These are phyloP conservation scores for Melangyna quadrimaculata DNA, from an alignment of 2,888 invertebrate species.

Conservation along the genomic window DNA sequence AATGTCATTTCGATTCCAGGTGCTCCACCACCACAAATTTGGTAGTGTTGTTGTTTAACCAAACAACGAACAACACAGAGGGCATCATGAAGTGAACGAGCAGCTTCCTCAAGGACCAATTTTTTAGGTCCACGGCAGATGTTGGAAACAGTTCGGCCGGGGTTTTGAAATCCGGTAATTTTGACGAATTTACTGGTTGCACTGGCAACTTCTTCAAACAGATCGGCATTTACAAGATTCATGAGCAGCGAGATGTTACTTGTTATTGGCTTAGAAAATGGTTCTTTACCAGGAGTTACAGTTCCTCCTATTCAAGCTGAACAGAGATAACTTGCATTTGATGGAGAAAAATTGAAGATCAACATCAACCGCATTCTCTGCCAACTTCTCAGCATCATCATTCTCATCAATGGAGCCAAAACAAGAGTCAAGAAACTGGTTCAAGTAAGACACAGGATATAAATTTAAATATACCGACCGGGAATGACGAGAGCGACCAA, in stretches of 20 bases:
- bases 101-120: conserved; percentile 94
- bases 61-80: conserved; percentile 96
- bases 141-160: conserved; percentile 95
- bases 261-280: too few relatives aligned
- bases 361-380: too few relatives aligned
- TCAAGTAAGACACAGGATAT: too few relatives aligned
- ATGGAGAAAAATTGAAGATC: too few relatives aligned
- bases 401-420: too few relatives aligned
- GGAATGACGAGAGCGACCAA: too few relatives aligned
- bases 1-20: conserved; percentile 97
- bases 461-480: too few relatives aligned
- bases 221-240: conserved; percentile 93
- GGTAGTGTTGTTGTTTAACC: conserved; percentile 94
- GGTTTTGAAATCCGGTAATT: conserved; percentile 92
- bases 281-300: too few relatives aligned
- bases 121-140: conserved; percentile 93
- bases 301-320: too few relatives aligned
- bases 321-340: too few relatives aligned
- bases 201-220: conserved; percentile 96
- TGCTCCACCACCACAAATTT: conserved; percentile 98
- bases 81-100: conserved; percentile 95
- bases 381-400: too few relatives aligned
- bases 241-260: conserved; percentile 98
- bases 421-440: too few relatives aligned
- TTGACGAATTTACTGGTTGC: conserved; percentile 95